Evolutionary conservation across 2,113 vertebrate genomes (phyloP).

Genomic region (Turnix velox): DNA sequence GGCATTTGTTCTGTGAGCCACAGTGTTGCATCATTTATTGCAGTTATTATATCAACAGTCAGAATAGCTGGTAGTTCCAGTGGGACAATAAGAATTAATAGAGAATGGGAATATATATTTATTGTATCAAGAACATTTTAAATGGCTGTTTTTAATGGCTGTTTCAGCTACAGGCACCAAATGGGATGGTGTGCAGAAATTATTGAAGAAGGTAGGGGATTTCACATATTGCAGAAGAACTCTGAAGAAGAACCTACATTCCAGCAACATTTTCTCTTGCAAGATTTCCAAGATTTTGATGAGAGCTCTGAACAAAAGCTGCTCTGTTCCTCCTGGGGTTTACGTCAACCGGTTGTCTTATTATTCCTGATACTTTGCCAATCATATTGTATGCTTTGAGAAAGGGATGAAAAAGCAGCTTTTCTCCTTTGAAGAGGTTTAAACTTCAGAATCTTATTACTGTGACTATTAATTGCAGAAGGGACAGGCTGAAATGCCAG

Average conservation of each 20-base stretch:
- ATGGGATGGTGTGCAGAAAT: not conserved
- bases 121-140: not conserved
- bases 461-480: not conserved
- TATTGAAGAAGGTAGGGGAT: slow-evolving; percentile 19
- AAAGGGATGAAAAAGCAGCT: slow-evolving; percentile 64
- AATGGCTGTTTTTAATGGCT: not conserved
- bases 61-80: not conserved
- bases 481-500: not conserved
- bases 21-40: not conserved
- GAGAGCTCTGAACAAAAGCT: slow-evolving; percentile 68
- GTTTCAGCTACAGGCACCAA: slow-evolving; percentile 33
- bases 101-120: not conserved
- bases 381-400: slow-evolving; percentile 65
- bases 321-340: slow-evolving; percentile 67
- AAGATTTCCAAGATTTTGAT: slow-evolving; percentile 59
- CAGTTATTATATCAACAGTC: not conserved
- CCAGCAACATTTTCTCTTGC: slow-evolving; percentile 55
- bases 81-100: not conserved
- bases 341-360: slow-evolving; percentile 68
- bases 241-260: slow-evolving; percentile 40
- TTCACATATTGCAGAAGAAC: slow-evolving; percentile 39
- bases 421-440: slow-evolving; percentile 58
- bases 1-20: not conserved
- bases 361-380: slow-evolving; percentile 75
- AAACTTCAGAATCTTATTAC: slow-evolving; percentile 35